Percentiles rank a stretch among this genome's conserved stretches.
phyloP scores from a whole-genome alignment of 2,888 invertebrate genomes.

The Hydrotaea cyrtoneurina region DNA sequence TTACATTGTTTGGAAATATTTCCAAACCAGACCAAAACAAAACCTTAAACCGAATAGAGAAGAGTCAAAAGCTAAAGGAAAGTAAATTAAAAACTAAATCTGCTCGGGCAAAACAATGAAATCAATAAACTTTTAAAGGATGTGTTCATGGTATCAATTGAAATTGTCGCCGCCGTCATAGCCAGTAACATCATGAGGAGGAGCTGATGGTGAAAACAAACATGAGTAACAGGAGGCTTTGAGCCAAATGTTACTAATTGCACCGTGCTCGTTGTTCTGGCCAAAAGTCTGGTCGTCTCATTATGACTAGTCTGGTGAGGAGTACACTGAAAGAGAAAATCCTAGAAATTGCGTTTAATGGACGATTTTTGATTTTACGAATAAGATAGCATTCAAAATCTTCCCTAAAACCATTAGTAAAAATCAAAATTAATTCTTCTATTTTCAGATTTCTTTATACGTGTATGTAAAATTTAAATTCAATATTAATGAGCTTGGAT shows the following conservation, averaged over 20 bases:
- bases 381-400: too few relatives aligned
- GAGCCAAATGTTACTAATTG: constrained; percentile 64
- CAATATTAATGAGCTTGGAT: too few relatives aligned
- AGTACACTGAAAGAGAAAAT: too few relatives aligned
- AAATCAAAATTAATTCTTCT: too few relatives aligned
- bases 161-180: neutral
- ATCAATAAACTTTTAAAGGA: constrained; percentile 51
- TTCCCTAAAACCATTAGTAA: too few relatives aligned
- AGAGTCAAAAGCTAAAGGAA: constrained; percentile 20
- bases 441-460: too few relatives aligned
- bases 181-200: neutral
- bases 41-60: neutral
- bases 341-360: too few relatives aligned
- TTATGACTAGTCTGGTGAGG: neutral
- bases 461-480: too few relatives aligned
- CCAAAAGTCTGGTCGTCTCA: neutral
- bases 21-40: neutral
- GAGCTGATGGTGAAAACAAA: too few relatives aligned
- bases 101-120: neutral
- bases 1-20: constrained; percentile 1
- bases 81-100: constrained; percentile 20
- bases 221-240: too few relatives aligned
- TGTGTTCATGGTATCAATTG: neutral
- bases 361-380: too few relatives aligned
- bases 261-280: constrained; percentile 32